Conservation (phyloP, 2,797 vertebrate genomes). For the Dryobates pubescens region DNA sequence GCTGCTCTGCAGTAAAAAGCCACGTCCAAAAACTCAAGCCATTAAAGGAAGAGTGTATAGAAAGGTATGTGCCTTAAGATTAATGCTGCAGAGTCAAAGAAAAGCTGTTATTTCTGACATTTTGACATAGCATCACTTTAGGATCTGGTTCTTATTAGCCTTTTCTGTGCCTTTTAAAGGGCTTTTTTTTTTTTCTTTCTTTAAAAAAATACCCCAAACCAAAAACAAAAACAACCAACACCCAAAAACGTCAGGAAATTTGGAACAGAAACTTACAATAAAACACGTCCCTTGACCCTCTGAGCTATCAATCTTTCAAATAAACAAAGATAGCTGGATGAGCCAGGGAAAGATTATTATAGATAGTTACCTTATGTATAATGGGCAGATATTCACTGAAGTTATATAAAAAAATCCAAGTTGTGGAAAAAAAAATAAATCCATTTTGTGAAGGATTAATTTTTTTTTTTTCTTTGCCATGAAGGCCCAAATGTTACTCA, state of each 20-base stretch:
- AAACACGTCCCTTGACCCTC: slow-evolving; percentile 75
- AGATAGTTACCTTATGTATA: slow-evolving; percentile 44
- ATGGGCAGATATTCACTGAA: slow-evolving; percentile 19
- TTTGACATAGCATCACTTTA: slow-evolving; percentile 73
- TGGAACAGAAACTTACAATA: slow-evolving; percentile 78
- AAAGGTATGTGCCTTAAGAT: slow-evolving; percentile 56
- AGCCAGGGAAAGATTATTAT: slow-evolving; percentile 66
- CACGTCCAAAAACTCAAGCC: background rate
- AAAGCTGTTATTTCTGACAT: slow-evolving; percentile 75
- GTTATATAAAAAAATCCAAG: background rate
- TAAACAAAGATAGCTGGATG: slow-evolving; percentile 77
- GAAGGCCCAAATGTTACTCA: background rate
- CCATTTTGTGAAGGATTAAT: slow-evolving; percentile 3
- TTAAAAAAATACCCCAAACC: too few relatives aligned
- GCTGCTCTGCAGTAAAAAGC: slow-evolving; percentile 27
- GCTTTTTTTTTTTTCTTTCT: slow-evolving; percentile 25
- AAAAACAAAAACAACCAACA: background rate
- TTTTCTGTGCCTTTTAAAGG: slow-evolving; percentile 71
- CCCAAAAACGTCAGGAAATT: slow-evolving; percentile 77
- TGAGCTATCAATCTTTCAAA: slow-evolving; percentile 77
- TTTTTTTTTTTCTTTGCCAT: background rate
- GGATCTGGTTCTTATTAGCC: slow-evolving; percentile 77
- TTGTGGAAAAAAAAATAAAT: background rate
- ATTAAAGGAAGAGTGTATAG: slow-evolving; percentile 8
- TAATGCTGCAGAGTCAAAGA: slow-evolving; percentile 67